Evolutionary conservation across 2,113 vertebrate genomes (phyloP), one percentile per base, ranked within the genome.

Genomic region (Dasyurus viverrinus): DNA sequence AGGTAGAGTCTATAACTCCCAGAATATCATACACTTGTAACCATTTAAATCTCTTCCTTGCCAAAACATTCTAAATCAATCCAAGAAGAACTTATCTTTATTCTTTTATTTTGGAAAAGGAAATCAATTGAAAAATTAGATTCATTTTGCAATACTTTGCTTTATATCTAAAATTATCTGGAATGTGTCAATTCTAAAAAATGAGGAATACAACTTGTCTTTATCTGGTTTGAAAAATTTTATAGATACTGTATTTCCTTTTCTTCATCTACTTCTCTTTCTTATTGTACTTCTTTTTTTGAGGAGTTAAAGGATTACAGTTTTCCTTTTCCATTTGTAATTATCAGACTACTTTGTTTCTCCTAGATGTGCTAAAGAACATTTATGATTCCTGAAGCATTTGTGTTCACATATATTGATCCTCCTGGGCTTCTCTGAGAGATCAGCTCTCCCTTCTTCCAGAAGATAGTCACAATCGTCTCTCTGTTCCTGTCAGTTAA

Each of bases 401-500:
- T 89, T 90, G 92, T 47, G 54, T 46, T 96, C 91, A 10, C 30
- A 50, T 60, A 47, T 6, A 9, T 89, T 93, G 92, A 53, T 57
- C 68, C 42, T 50, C 90, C 16, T 55, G 95, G 76, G 47, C 36
- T 93, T 19, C 89, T 26, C 30, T 68, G 48, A 47, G 48, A 96
- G 48, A 42, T 36, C 68, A 84, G 42, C n/a, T 42, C 36, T 84
- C 68, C n/a, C n/a, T 42, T n/a, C n/a, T 84, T 84, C n/a, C 68
- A 42, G 36, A 90, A 91, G 46, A 92, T 27, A 90, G 68, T 23
- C 92, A 91, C 9, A 76, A 53, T 92, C 92, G 93, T 42, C 91
- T 48, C 60, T 95, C 54, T 96, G 84, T 60, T 91, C 47, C 68
- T 93, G 10, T 93, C 55, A 96, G 91, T 94, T 47, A n/a, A 53